phyloP scores from a whole-genome alignment of 2,113 vertebrate genomes.

The Trematocara zebra region DNA sequence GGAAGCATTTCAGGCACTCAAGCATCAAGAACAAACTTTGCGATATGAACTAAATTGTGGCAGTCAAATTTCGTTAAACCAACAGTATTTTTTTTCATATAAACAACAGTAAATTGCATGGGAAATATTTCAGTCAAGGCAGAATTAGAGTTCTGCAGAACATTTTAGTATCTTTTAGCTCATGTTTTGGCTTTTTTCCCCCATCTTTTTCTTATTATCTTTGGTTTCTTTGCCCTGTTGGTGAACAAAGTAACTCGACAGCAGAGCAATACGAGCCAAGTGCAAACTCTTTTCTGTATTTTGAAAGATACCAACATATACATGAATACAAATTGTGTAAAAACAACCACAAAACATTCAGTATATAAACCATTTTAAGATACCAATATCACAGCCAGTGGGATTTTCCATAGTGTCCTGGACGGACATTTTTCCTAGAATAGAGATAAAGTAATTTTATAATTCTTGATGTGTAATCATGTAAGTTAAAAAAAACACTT shows the following conservation, averaged over 20 bases:
- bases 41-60: not conserved
- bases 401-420: not conserved
- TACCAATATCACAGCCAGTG: not conserved
- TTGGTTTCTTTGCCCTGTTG: not conserved
- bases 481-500: not conserved
- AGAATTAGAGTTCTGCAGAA: not conserved
- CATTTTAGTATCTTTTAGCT: not conserved
- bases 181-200: not conserved
- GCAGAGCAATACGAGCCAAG: not conserved
- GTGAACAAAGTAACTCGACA: not conserved
- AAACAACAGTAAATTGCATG: not conserved
- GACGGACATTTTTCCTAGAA: fast-evolving
- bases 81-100: not conserved
- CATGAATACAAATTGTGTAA: not conserved
- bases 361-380: not conserved
- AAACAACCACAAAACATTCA: not conserved
- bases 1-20: not conserved
- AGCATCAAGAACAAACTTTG: not conserved
- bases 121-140: not conserved
- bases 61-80: not conserved
- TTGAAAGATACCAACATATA: not conserved
- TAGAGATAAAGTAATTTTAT: fast-evolving
- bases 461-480: not conserved
- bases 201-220: not conserved
- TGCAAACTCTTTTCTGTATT: not conserved